Evolutionary conservation across 2,888 invertebrate genomes (phyloP), one percentile per base, ranked within the genome.

Genomic region (Lithophane leautieri): DNA sequence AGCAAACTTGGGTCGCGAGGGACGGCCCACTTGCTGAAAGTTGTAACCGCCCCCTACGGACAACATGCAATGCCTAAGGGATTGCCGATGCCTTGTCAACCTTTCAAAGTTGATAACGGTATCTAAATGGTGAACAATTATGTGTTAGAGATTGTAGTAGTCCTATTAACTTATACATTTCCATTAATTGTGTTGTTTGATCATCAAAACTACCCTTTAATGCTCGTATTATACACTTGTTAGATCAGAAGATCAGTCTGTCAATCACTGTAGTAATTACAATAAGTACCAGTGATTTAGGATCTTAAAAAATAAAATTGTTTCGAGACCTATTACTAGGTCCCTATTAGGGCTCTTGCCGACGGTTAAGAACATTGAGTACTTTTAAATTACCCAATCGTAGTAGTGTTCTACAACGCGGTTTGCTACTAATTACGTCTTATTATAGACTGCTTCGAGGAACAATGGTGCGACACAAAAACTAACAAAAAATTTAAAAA

Each of bases 101-200:
- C 19, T 25, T 19, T 14, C 14, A 47, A 76, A 60, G 16, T 60
- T 52, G 34, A 22, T 22, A 16, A 12, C 22, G 16, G n/a, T 61
- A 14, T 40, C 19, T 62, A 14, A 54, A 79, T 40, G n/a, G 4
- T 79, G 14, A 54, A n/a, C 25, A 40, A 60, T 78, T 9, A 25
- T 11, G 8, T 34, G 9, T 58, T 22, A 54, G 8, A 19, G 25
- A 16, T 54, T 11, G 1, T 25, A 11, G 56, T 56, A 25, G 19
- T 25, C 11, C 8, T 19, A 8, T 67, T n/a, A 8, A 1, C 2
- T 68, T n/a, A n/a, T 19, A n/a, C 12, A n/a, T 14, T 50, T 6
- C 14, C 44, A 7, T 28, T 7, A n/a, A 34, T 22, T 47, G 47
- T 47, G 47, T 22, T 14, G 14, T 47, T 65, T 28, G 1, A 19